Evolutionary conservation across 2,888 invertebrate species (phyloP), one percentile per base, ranked within the genome.

Genomic region (Nomada flava): DNA sequence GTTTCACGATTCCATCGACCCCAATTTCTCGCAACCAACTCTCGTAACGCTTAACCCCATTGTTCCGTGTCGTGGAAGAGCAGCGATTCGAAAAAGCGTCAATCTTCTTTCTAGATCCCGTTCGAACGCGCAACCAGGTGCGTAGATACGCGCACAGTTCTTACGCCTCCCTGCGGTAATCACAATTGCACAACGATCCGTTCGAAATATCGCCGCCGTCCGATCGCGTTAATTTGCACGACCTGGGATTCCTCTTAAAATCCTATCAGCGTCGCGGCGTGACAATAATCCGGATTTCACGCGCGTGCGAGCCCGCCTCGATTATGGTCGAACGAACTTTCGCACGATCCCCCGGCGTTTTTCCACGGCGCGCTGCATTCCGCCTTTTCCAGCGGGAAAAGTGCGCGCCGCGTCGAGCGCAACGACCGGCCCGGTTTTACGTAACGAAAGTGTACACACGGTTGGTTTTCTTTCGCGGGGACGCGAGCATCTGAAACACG

Each of bases 371-470:
- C 36, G 36, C n/a, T 13, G 62, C 20, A 15, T 42, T 26, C 44
- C 62, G 75, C 13, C 55, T 78, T 78, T 78, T 78, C 78, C 78
- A 63, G 36, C 36, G 55, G 78, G 68, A 50, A 67, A 78, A 76
- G 62, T 62, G 75, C 50, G 20, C 36, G 23, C 13, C 70, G n/a
- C 36, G 42, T 15, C 67, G 57, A 9, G 67, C 78, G 57, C 76
- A 76, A 79, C 79, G 63, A 70, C 70, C 76, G 70, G 62, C 63
- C 60, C 62, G 42, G 42, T 50, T 78, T 78, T 78, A 74, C 63
- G 74, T 63, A 78, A 78, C 78, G 67, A 68, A 78, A 76, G 74
- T 67, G 74, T 55, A 47, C 62, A 44, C 62, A 29, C 53, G 42
- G 62, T 23, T 50, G 42, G n/a, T 44, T 69, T 69, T 44, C 55